Evolutionary conservation across 1,140 invertebrate species (phyloP), one percentile per base, ranked within the genome.

Genomic region (Cataglyphis hispanica): DNA sequence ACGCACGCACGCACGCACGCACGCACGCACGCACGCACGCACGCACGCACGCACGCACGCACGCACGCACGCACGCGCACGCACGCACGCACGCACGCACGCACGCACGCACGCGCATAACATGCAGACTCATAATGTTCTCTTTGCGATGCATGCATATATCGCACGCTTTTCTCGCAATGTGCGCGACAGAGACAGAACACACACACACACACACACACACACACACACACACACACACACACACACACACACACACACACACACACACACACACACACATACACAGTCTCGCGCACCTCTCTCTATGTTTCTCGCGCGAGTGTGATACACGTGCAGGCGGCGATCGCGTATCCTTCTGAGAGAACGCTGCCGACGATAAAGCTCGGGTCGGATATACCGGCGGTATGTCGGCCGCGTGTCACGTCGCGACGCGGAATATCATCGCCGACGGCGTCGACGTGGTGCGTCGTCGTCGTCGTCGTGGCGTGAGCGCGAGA

Each of bases 311-410:
- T 53, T 58, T 61, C 88, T 60, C 56, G 31, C 67, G 56, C 58
- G 25, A 74, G 69, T 50, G 77, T 84, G 84, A 89, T 87, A 87
- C 89, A 90, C 89, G 89, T 90, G 89, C 89, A 90, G 78, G 77
- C 80, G 81, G 60, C 56, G 46, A 69, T 22, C 86, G 75, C 74
- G 70, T 74, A 74, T 74, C 85, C 80, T 69, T 74, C 31, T 43
- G 61, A 85, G 63, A 66, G 50, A 85, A 37, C 43, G 60, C 25
- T 40, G 72, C 43, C 37, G 84, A 67, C 53, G 63, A 13, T 58
- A 85, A 78, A 58, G 40, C 58, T 58, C 58, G 67, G 25, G 81
- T 40, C 50, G 56, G 13, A 69, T 37, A 69, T 37, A 66, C 43
- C 25, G 63, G 4, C 63, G 67, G 34, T 25, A 66, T 25, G 56